phyloP scores from a whole-genome alignment of 30 jellyfish, hydroid and myxozoan genomes.

The Aurelia sp. region DNA sequence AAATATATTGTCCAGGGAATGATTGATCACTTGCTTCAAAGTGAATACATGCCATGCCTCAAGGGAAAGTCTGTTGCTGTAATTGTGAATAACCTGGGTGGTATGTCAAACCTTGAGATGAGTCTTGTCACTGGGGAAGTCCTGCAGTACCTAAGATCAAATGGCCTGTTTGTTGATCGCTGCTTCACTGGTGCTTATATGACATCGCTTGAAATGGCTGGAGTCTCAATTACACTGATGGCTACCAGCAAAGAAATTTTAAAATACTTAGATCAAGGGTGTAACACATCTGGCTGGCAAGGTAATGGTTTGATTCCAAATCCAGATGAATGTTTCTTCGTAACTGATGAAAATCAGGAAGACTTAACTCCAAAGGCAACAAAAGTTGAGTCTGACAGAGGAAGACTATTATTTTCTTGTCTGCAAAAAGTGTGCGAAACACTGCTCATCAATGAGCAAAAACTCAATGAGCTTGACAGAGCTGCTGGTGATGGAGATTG shows the following conservation, averaged over 20 bases:
- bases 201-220: constrained; percentile 98
- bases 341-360: not conserved
- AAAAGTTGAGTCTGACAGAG: constrained; percentile 36
- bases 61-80: constrained; percentile 62
- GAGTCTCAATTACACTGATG: constrained; percentile 85
- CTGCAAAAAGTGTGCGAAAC: constrained; percentile 55
- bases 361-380: not conserved
- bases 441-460: constrained; percentile 67
- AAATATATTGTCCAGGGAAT: constrained; percentile 65
- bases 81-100: constrained; percentile 92
- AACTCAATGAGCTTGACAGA: constrained; percentile 88
- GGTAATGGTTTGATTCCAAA: constrained; percentile 11
- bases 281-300: constrained; percentile 43
- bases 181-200: constrained; percentile 86
- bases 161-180: constrained; percentile 53
- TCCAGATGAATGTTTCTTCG: constrained; percentile 19
- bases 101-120: constrained; percentile 91
- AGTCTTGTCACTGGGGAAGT: constrained; percentile 82
- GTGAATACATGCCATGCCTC: constrained; percentile 73
- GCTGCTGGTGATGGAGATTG: constrained; percentile 98
- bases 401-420: constrained; percentile 40
- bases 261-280: constrained; percentile 44
- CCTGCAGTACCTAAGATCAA: constrained; percentile 13
- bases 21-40: constrained; percentile 79
- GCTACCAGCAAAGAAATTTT: constrained; percentile 44